phyloP scores from a whole-genome alignment of 1,140 invertebrate species.

The Trachelipus rathkii region DNA sequence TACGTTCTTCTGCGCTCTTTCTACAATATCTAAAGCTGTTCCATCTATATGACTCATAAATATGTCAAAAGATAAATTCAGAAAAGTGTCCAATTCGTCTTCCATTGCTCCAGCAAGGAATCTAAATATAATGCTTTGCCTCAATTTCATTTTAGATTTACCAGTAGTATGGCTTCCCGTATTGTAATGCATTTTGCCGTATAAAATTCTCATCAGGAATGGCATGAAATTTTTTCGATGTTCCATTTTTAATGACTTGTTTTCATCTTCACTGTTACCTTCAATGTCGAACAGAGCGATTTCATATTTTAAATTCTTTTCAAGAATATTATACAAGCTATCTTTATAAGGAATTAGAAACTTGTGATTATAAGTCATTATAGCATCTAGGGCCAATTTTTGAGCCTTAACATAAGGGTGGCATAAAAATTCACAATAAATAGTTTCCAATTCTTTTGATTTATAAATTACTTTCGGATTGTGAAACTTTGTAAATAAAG shows the following conservation, averaged over 20 bases:
- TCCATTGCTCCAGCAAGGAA: conserved; percentile 77
- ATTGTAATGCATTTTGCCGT: conserved; percentile 80
- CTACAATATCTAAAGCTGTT: conserved; percentile 50
- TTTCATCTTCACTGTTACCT: conserved; percentile 53
- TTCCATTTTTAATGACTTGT: conserved; percentile 62
- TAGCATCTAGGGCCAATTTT: conserved; percentile 75
- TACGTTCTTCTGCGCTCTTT: conserved; percentile 53
- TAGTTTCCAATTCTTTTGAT: conserved; percentile 66
- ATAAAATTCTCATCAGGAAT: conserved; percentile 75
- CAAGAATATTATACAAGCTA: conserved; percentile 69
- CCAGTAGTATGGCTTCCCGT: conserved; percentile 66
- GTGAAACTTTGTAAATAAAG: conserved; percentile 71
- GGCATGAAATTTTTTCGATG: conserved; percentile 73
- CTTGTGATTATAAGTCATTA: conserved; percentile 77
- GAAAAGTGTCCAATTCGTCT: conserved; percentile 71
- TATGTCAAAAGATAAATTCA: conserved; percentile 75
- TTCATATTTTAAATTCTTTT: conserved; percentile 81
- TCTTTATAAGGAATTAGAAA: conserved; percentile 69
- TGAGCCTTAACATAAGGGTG: conserved; percentile 74
- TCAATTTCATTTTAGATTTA: conserved; percentile 63
- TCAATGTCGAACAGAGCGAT: conserved; percentile 72
- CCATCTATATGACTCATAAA: conserved; percentile 62
- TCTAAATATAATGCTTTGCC: conserved; percentile 71
- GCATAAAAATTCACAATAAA: conserved; percentile 73
- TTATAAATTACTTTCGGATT: conserved; percentile 74